phyloP scores from a whole-genome alignment of 2,797 vertebrate genomes.

The Fistularia tabacaria region DNA sequence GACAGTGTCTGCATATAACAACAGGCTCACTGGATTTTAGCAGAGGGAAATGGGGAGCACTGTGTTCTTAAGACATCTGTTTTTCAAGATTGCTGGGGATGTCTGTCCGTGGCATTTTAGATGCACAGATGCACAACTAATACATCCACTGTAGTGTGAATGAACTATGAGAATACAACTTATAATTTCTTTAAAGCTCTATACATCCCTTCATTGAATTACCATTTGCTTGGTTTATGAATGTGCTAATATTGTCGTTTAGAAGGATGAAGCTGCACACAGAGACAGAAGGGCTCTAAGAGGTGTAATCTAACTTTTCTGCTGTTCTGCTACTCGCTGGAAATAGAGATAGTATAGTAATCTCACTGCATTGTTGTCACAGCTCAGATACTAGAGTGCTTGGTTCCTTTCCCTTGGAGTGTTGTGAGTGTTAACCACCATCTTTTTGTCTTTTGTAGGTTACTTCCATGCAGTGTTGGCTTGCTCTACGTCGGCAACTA shows the following conservation, averaged over 20 bases:
- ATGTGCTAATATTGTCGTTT: slow-evolving; percentile 15
- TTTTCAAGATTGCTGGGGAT: background rate
- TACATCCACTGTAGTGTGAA: background rate
- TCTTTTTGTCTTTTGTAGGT: slow-evolving; percentile 73
- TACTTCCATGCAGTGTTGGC: slow-evolving; percentile 89
- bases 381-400: slow-evolving; percentile 19
- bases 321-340: slow-evolving; percentile 58
- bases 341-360: slow-evolving; percentile 40
- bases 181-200: background rate
- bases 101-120: background rate
- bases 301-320: slow-evolving; percentile 60
- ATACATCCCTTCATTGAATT: background rate
- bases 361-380: slow-evolving; percentile 29
- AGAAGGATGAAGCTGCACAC: slow-evolving; percentile 23
- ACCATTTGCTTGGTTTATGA: slow-evolving; percentile 11
- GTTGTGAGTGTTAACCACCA: slow-evolving; percentile 43
- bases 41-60: slow-evolving; percentile 14
- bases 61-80: slow-evolving; percentile 67
- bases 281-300: slow-evolving; percentile 47
- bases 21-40: slow-evolving; percentile 13
- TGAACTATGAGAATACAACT: background rate
- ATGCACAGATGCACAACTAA: background rate
- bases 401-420: slow-evolving; percentile 17
- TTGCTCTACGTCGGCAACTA: slow-evolving; percentile 95
- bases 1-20: slow-evolving; percentile 41